Evolutionary conservation across 2,888 invertebrate genomes (phyloP), one percentile per base, ranked within the genome.

Genomic region (Sialis lutaria): DNA sequence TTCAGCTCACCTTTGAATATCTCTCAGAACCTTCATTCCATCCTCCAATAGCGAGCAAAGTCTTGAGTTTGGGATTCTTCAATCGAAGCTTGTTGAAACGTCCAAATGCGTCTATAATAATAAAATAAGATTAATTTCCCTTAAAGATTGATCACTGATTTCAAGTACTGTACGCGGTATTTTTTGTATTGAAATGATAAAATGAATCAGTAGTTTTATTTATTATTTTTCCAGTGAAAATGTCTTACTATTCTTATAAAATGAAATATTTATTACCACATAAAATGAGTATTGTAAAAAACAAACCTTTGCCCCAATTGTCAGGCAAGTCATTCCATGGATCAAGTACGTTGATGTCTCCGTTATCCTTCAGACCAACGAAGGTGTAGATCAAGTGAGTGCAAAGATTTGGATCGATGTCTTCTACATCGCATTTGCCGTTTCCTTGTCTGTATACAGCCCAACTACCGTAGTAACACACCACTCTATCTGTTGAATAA

Each of bases 391-490:
- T 72, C 41, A 82, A 48, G 57, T 88, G 86, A 0, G 86, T 85
- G 59, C 87, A 88, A 0, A 82, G 64, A 6, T 60, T 61, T 0
- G 82, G 72, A 55, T 85, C 73, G 39, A 87, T 78, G 49, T 81
- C 55, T 7, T 70, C 67, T 0, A 83, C 74, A 6, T 74, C 69
- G 54, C 79, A 85, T 58, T 76, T 71, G 1, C 85, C 86, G 43
- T 65, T 57, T 0, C 73, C 75, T 0, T 59, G 60, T 34, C 86
- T 72, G 56, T 85, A 84, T 0, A 73, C 73, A 0, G 86, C 73
- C 87, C 87, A 87, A 8, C 79, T 76, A 3, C 83, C 82, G 53
- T 76, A 80, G 62, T 87, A 87, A 55, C 87, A 86, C 0, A 83
- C 69, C 0, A 85, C 64, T 50, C 72, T 65, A 52, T 75, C 79